A percentile compares a stretch with the other conserved stretches of the same genome.
Conservation (phyloP, 2,113 vertebrate genomes). For the Platichthys stellatus region DNA sequence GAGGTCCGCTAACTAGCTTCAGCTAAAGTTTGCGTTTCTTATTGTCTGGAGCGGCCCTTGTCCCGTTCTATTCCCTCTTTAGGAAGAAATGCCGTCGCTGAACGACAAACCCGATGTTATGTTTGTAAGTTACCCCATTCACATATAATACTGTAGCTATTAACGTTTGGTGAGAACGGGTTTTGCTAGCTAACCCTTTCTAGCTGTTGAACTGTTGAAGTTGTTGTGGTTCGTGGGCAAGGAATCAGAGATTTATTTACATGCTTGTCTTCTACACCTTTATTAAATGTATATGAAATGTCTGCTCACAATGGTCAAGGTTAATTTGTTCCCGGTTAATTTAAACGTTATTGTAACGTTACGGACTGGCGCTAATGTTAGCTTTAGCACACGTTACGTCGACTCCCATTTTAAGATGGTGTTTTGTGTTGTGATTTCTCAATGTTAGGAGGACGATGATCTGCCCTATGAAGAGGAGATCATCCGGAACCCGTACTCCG, state of each 20-base stretch:
- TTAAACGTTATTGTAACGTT: neutral
- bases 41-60: neutral
- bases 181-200: slow-evolving; percentile 11
- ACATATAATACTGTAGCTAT: neutral
- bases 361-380: neutral
- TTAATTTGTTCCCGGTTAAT: neutral
- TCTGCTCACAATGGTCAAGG: too few species aligned
- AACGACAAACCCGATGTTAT: slow-evolving; percentile 76
- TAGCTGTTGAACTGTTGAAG: neutral
- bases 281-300: neutral
- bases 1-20: slow-evolving; percentile 18
- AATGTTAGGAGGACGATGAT: slow-evolving; percentile 89
- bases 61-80: neutral
- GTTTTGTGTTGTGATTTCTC: slow-evolving; percentile 1
- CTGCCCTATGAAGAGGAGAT: slow-evolving; percentile 95
- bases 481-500: slow-evolving; percentile 92
- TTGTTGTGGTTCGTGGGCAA: neutral
- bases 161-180: neutral
- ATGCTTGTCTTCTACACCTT: neutral
- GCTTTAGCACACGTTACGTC: neutral
- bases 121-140: slow-evolving; percentile 75
- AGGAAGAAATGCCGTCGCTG: slow-evolving; percentile 65
- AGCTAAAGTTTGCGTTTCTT: slow-evolving; percentile 33
- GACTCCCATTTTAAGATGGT: neutral
- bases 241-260: neutral